Evolutionary conservation across 2,113 vertebrate species (phyloP).

Genomic region (Lagopus leucura): DNA sequence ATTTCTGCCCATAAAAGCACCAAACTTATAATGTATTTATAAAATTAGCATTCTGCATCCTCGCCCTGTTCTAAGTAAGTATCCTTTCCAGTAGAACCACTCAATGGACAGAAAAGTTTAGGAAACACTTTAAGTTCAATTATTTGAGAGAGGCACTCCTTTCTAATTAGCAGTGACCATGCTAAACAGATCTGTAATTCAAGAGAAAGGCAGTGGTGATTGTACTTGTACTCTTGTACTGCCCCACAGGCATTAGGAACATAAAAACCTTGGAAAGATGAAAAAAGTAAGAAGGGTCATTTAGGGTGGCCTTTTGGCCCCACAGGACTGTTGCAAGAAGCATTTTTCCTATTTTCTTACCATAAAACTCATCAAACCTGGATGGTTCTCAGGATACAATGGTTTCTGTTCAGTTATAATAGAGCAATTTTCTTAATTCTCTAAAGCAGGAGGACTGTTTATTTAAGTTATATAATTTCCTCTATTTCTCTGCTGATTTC

Average conservation of each 20-base stretch:
- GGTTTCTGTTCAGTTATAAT: not conserved
- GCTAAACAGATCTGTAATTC: not conserved
- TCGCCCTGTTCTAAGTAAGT: not conserved
- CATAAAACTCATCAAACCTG: not conserved
- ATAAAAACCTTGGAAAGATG: not conserved
- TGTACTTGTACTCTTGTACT: not conserved
- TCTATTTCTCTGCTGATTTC: not conserved
- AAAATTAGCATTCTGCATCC: not conserved
- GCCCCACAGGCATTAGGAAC: not conserved
- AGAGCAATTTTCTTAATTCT: not conserved
- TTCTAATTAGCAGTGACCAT: not conserved
- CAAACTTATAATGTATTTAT: not conserved
- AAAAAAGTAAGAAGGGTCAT: not conserved
- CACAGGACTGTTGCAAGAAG: not conserved
- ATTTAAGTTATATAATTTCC: not conserved
- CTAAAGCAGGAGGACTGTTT: not conserved
- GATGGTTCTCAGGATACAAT: not conserved
- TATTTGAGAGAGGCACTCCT: not conserved
- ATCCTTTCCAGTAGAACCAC: not conserved
- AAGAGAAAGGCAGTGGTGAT: not conserved
- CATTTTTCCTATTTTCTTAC: not conserved
- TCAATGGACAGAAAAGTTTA: not conserved
- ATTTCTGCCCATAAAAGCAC: not conserved
- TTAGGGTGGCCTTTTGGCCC: not conserved
- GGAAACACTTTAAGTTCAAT: not conserved